These are phyloP conservation scores for Pollimyrus isidori DNA, from an alignment of 2,113 vertebrate genomes.

Conservation along the genomic window DNA sequence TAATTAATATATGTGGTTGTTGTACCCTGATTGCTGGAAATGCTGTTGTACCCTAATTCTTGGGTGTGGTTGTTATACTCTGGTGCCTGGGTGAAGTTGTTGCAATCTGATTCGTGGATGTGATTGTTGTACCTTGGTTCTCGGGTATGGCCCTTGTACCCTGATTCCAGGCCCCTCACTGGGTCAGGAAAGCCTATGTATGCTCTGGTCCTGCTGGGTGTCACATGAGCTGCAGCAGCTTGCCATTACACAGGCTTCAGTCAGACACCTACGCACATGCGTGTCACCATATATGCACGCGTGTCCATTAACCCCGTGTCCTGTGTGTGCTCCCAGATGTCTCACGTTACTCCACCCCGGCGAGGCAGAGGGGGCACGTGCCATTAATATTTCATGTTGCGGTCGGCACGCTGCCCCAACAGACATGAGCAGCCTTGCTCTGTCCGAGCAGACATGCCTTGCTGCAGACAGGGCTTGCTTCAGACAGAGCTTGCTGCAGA, in stretches of 20 bases:
- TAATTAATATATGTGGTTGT: background rate
- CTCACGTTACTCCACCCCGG: conserved; percentile 31
- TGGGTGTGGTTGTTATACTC: background rate
- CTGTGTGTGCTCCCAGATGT: conserved; percentile 25
- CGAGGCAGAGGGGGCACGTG: conserved; percentile 42
- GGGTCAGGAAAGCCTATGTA: background rate
- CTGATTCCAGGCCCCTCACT: background rate
- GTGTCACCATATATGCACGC: conserved; percentile 8
- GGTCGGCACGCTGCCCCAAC: conserved; percentile 49
- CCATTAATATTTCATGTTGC: conserved; percentile 50
- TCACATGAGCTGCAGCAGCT: background rate
- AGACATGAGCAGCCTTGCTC: conserved; percentile 32
- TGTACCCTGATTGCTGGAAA: background rate
- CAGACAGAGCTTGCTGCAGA: background rate
- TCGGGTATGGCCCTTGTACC: background rate
- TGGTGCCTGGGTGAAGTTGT: background rate
- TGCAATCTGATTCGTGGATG: background rate
- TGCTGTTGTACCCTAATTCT: background rate
- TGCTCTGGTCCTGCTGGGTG: background rate
- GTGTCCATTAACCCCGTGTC: conserved; percentile 18
- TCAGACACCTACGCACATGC: background rate
- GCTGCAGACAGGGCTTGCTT: background rate
- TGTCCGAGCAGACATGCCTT: background rate
- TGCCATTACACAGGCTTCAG: background rate
- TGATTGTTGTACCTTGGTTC: background rate